Conservation (phyloP, 2,888 invertebrate genomes). For the Stenodera caucasica region DNA sequence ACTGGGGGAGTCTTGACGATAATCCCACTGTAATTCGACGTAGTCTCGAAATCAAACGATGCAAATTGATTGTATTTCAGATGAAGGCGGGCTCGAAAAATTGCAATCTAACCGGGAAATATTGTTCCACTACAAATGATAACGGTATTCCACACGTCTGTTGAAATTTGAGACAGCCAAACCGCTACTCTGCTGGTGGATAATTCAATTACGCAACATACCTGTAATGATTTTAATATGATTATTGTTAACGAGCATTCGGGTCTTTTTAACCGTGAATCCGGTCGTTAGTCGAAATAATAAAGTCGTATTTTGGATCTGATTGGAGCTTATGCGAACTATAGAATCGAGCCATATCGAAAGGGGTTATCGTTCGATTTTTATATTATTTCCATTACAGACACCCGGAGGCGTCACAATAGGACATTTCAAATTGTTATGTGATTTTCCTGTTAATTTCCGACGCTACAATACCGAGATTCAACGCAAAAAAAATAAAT, state of each 20-base stretch:
- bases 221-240: background rate
- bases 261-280: background rate
- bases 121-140: background rate
- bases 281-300: too few species aligned
- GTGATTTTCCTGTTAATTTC: too few species aligned
- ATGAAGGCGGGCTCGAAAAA: too few species aligned
- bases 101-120: too few species aligned
- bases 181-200: background rate
- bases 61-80: too few species aligned
- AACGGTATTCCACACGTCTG: background rate
- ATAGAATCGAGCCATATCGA: background rate
- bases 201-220: background rate
- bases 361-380: conserved; percentile 1
- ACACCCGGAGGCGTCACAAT: background rate
- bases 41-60: too few species aligned
- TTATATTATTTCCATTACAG: background rate
- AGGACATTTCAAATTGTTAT: background rate
- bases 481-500: too few species aligned
- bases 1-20: too few species aligned
- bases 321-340: background rate
- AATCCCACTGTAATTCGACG: too few species aligned
- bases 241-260: background rate
- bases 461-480: too few species aligned
- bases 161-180: background rate
- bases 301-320: too few species aligned